Evolutionary conservation across 35 echinoderm and acorn worm species (phyloP), one percentile per base, ranked within the genome.

Genomic region (Apostichopus japonicus): DNA sequence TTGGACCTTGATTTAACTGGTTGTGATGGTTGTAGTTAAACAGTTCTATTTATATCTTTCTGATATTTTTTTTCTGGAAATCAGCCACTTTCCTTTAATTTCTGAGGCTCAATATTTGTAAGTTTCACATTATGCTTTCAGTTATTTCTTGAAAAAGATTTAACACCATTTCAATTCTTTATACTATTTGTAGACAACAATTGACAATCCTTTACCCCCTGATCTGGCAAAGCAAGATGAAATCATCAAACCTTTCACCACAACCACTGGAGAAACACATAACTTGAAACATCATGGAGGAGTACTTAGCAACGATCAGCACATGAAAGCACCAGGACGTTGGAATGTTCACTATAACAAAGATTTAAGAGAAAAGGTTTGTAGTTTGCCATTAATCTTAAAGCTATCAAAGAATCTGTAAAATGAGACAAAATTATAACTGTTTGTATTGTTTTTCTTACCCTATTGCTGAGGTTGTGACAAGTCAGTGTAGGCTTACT

Each of bases 221-320:
- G 81, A 96, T 10, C 71, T 99, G 72, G 97, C 97, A 51, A 99
- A 99, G 79, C 97, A 99, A 93, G 97, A 99, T 95, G 97, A 99
- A 86, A 96, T 99, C 61, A 99, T 99, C 67, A 99, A 99, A 55
- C 97, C 97, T 10, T 99, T 89, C 84, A 92, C 92, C 10, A 99
- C 97, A 15, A 99, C 97, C 23, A 96, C 97, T 15, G 95, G 97
- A 19, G 89, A 96, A 70, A 93, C 95, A 4, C 97, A 99, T 87
- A 86, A 99, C 56, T 99, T 89, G 23, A 96, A 99, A 86, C 90
- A 96, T 91, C 91, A 96, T 63, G 95, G 95, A 23, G 97, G 93
- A 24, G 81, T 95, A 16, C 88, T 96, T 80, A 90, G 93, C 51
- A 96, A 99, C 54, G 73, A 76, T 27, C 91, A 95, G 59, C 95